Evolutionary conservation across 2,888 invertebrate species (phyloP), one percentile per base, ranked within the genome.

Genomic region (Agonopterix heracliana): DNA sequence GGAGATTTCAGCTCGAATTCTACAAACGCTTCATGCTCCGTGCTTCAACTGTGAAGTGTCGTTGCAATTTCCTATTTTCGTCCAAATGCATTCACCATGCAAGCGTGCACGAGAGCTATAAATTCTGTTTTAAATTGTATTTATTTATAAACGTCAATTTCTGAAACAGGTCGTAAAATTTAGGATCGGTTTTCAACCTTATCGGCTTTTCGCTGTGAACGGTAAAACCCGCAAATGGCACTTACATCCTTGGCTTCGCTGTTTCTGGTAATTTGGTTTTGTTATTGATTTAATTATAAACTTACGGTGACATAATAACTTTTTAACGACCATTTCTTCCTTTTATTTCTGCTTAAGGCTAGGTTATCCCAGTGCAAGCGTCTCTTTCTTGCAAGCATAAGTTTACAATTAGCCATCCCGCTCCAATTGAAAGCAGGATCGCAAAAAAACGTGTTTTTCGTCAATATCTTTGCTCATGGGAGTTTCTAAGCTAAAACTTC

Each of bases 81-180:
- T 63, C 54, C 49, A 50, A 61, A 60, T 59, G 60, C 63, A 62
- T 66, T 66, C 26, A 26, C 26, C 7, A 60, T 41, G 61, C 61
- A 64, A 61, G 35, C 17, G 41, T 78, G 81, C 81, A 70, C 73
- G 66, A 68, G 61, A 11, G 47, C 42, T 65, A 68, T 68, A 72
- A 75, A 77, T 9, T 67, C 63, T 8, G 47, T 5, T 34, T 51
- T 41, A 47, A 54, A 64, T 68, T 63, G 79, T 77, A 76, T 81
- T 81, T 85, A 85, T 84, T 81, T 84, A 80, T 79, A 78, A 69
- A 70, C 72, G 55, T 66, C 65, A 68, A 79, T 79, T 81, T 74
- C 68, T 61, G 70, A 64, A 66, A 60, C 56, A 47, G 65, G 50
- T 81, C 84, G 77, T 84, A 80, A 84, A 83, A 70, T 57, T 64